Conservation (phyloP, 2,797 vertebrate species). For the Eutrigla gurnardus region DNA sequence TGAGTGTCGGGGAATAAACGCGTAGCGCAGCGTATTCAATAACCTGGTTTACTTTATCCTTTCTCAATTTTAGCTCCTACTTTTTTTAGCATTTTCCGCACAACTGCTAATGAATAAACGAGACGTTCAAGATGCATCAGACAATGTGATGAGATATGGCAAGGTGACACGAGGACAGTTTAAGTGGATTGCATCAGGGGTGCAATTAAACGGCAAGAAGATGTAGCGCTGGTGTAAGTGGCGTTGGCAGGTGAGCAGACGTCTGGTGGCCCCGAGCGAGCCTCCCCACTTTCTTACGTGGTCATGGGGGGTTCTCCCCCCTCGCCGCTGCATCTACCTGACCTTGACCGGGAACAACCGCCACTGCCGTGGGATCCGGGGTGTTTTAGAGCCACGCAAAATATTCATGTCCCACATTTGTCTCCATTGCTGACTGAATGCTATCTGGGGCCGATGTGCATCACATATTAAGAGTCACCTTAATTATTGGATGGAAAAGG, state of each 20-base stretch:
- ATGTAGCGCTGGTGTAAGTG: constrained; percentile 62
- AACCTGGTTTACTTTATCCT: constrained; percentile 29
- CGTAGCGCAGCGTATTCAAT: constrained; percentile 27
- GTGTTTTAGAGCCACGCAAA: constrained; percentile 60
- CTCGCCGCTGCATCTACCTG: constrained; percentile 1
- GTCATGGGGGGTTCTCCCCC: constrained; percentile 32
- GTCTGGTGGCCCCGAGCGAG: constrained; percentile 45
- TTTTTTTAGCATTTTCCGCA: constrained; percentile 7
- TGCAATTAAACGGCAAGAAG: constrained; percentile 65
- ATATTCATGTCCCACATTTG: constrained; percentile 68
- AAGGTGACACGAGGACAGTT: constrained; percentile 70
- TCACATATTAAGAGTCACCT: constrained; percentile 64
- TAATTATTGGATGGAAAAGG: constrained; percentile 70
- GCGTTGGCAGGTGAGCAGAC: constrained; percentile 69
- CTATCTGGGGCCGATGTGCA: constrained; percentile 34
- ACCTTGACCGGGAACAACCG: constrained; percentile 58
- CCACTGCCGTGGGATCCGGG: constrained; percentile 15
- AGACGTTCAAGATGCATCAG: constrained; percentile 22
- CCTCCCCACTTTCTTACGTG: background rate
- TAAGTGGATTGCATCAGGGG: constrained; percentile 51
- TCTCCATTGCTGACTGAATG: constrained; percentile 59
- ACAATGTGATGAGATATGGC: constrained; percentile 23
- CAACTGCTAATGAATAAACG: constrained; percentile 16
- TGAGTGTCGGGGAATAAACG: background rate
- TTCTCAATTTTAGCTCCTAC: background rate